phyloP scores from a whole-genome alignment of 1,140 invertebrate species.

The Drosophila truncata region DNA sequence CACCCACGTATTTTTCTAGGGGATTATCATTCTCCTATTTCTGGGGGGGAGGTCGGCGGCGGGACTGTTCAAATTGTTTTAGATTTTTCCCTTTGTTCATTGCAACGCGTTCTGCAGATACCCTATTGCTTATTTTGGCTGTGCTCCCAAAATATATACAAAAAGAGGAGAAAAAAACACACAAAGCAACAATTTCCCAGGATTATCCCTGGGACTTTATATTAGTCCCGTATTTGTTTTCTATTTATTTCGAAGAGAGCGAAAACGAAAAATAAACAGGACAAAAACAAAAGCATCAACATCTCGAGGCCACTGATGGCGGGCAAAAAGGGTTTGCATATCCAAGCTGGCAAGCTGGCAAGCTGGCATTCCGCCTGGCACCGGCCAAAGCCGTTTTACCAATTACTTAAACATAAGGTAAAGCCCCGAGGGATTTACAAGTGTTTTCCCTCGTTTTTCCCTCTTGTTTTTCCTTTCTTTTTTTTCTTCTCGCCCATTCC shows the following conservation, averaged over 20 bases:
- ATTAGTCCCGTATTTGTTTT: conserved; percentile 60
- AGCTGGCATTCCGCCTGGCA: conserved; percentile 17
- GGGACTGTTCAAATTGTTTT: conserved; percentile 57
- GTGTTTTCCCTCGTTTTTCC: conserved; percentile 52
- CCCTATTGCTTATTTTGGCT: conserved; percentile 51
- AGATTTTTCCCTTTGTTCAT: conserved; percentile 58
- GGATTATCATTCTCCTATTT: conserved; percentile 57
- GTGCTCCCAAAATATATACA: conserved; percentile 7
- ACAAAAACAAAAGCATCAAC: conserved; percentile 40
- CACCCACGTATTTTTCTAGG: conserved; percentile 52
- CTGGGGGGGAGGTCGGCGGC: not conserved
- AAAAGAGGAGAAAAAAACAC: not conserved
- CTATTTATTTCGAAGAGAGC: conserved; percentile 33
- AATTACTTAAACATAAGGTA: conserved; percentile 81
- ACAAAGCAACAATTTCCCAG: conserved; percentile 54
- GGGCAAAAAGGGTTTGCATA: conserved; percentile 55
- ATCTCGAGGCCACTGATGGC: conserved; percentile 27
- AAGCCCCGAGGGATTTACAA: conserved; percentile 69
- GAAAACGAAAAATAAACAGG: conserved; percentile 23
- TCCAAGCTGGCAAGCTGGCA: conserved; percentile 1
- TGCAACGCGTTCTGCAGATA: conserved; percentile 37
- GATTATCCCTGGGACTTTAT: conserved; percentile 58
- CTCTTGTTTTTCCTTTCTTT: conserved; percentile 2
- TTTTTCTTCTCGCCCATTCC: not conserved
- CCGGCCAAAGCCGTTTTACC: conserved; percentile 72